A percentile compares a stretch with the other conserved stretches of the same genome.
Evolutionary conservation across 2,888 invertebrate genomes (phyloP).

Genomic region (Lithodes maja): DNA sequence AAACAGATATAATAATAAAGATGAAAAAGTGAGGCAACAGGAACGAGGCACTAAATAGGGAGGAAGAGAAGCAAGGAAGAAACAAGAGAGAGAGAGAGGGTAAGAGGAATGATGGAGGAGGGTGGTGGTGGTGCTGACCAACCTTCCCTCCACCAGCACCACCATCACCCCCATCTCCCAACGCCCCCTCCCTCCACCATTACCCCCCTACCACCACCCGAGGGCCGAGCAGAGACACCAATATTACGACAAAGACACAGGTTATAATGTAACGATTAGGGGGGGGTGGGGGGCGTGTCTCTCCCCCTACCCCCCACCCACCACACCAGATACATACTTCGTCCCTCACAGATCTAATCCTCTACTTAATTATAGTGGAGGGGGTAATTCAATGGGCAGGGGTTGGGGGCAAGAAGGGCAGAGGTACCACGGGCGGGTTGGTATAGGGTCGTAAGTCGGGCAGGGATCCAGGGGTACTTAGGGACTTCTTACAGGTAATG

Average conservation of each 20-base stretch:
- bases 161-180: too few species aligned
- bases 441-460: neutral
- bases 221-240: conserved; percentile 60
- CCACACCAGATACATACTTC: conserved; percentile 37
- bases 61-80: too few species aligned
- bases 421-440: neutral
- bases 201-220: neutral
- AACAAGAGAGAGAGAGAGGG: neutral
- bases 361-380: conserved; percentile 61
- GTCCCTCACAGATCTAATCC: conserved; percentile 58
- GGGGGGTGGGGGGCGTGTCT: neutral
- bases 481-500: neutral
- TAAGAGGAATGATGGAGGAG: neutral
- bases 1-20: too few species aligned
- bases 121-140: neutral
- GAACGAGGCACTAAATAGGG: too few species aligned
- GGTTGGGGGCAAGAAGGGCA: neutral
- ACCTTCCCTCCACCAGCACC: neutral
- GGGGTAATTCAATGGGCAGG: conserved; percentile 51
- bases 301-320: conserved; percentile 22
- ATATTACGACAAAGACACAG: conserved; percentile 66
- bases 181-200: too few species aligned
- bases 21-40: too few species aligned
- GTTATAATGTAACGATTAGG: conserved; percentile 64
- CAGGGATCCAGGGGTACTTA: neutral